Base-by-base conservation (phyloP, 2,888 invertebrate species). In the Seladonia tumulorum region DNA sequence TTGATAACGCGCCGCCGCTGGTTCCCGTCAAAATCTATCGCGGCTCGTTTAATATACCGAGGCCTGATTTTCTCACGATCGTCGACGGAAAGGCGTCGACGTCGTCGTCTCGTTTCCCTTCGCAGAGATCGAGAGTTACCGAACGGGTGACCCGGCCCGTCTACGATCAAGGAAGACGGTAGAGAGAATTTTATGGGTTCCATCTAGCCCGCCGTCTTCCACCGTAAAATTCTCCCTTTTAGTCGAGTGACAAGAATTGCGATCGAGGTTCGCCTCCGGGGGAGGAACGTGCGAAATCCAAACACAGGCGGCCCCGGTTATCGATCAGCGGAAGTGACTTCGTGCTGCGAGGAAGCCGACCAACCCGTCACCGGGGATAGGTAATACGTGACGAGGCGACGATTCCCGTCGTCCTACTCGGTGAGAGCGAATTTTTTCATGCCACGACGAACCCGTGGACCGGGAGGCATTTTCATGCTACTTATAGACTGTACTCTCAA, bases 211-310 rank as follows among this genome's bases (percentile, higher is more conserved):
- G 68, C 39, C 68, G 35, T 68, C 73, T 35, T 35, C 57, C 76
- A n/a, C 72, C 79, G 35, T 82, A 75, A 87, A 87, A 82, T 76
- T 82, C 86, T 29, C 77, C 70, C 60, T 75, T 86, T 86, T 71
- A 82, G 77, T 42, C 81, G 86, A 45, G 76, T 87, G 89, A 90
- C 90, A 81, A 88, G 87, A 88, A 90, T 90, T 81, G 87, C 89
- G 83, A 83, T 82, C 81, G 87, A 88, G 82, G 85, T 83, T 76
- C 78, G 72, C 79, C 79, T 25, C 57, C 82, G 72, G 4, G 42
- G 42, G 77, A 57, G 76, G 81, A 86, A 75, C 80, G 81, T 66
- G 87, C 76, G 81, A 85, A 87, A 88, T 88, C 77, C 76, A 83
- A 89, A 90, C 80, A 84, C 76, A 25, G 60, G 45, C 39, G 25